Evolutionary conservation across 1,140 invertebrate species (phyloP).

Genomic region (Zaprionus ghesquierei): DNA sequence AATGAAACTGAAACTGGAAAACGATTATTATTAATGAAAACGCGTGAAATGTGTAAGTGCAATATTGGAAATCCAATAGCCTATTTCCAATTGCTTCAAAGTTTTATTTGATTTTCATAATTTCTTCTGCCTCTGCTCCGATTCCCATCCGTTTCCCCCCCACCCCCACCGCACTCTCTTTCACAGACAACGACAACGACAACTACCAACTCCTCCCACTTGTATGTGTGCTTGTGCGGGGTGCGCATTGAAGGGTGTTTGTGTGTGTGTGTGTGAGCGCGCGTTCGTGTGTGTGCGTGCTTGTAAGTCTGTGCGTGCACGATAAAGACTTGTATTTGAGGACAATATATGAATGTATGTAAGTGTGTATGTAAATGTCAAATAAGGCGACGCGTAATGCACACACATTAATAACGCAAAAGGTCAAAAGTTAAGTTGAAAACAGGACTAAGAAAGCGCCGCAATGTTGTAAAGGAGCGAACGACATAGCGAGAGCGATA

Average conservation of each 20-base stretch:
- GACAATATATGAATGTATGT: constrained; percentile 35
- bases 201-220: constrained; percentile 69
- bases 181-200: constrained; percentile 36
- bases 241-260: constrained; percentile 65
- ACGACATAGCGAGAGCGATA: constrained; percentile 10
- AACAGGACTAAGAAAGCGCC: constrained; percentile 51
- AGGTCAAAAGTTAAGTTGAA: constrained; percentile 69
- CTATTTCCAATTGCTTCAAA: constrained; percentile 39
- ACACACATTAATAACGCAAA: constrained; percentile 71
- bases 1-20: constrained; percentile 64
- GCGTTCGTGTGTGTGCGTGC: constrained; percentile 25
- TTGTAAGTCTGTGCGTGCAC: constrained; percentile 52
- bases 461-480: constrained; percentile 50
- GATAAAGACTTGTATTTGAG: constrained; percentile 62
- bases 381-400: constrained; percentile 56
- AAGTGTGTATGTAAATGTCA: constrained; percentile 58
- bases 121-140: constrained; percentile 48
- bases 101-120: constrained; percentile 56
- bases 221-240: constrained; percentile 70
- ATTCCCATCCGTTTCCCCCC: constrained; percentile 2
- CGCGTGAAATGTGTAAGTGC: constrained; percentile 74
- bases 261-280: constrained; percentile 32
- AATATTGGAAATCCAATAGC: constrained; percentile 35
- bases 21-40: constrained; percentile 78
- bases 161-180: constrained; percentile 6